Conservation (phyloP, 1,140 invertebrate genomes). For the Cyphomyrmex costatus region DNA sequence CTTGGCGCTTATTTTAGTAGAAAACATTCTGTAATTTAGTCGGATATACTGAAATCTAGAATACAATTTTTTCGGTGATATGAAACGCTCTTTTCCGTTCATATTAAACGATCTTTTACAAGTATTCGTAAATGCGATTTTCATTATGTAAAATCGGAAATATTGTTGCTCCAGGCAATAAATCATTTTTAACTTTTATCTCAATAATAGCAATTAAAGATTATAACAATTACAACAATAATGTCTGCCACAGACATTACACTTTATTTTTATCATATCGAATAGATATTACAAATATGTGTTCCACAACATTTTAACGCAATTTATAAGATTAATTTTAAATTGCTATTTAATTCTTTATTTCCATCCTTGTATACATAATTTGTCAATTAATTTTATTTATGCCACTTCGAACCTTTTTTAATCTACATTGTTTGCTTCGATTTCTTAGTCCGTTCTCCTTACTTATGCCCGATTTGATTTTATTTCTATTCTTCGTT, state of each 20-base stretch:
- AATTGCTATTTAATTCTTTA: background rate
- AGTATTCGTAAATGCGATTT: background rate
- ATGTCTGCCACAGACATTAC: background rate
- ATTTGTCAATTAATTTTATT: conserved; percentile 20
- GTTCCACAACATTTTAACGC: background rate
- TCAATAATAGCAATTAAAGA: background rate
- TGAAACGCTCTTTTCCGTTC: background rate
- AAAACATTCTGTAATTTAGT: too few species aligned
- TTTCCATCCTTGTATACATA: background rate
- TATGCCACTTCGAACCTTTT: conserved; percentile 6
- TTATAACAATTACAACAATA: background rate
- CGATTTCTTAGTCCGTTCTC: conserved; percentile 10
- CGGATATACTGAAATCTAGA: too few species aligned
- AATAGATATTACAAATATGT: background rate
- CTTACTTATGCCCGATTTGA: conserved; percentile 20
- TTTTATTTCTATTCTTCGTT: conserved; percentile 19
- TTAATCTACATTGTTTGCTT: conserved; percentile 10
- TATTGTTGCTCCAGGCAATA: background rate
- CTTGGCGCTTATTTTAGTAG: too few species aligned
- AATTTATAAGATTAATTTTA: background rate
- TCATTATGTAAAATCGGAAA: background rate
- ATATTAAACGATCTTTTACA: background rate
- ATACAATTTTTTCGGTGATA: too few species aligned
- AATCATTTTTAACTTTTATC: background rate
- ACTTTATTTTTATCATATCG: background rate